Base-by-base conservation (phyloP, 1,140 invertebrate genomes). In the Chlorops oryzae region DNA sequence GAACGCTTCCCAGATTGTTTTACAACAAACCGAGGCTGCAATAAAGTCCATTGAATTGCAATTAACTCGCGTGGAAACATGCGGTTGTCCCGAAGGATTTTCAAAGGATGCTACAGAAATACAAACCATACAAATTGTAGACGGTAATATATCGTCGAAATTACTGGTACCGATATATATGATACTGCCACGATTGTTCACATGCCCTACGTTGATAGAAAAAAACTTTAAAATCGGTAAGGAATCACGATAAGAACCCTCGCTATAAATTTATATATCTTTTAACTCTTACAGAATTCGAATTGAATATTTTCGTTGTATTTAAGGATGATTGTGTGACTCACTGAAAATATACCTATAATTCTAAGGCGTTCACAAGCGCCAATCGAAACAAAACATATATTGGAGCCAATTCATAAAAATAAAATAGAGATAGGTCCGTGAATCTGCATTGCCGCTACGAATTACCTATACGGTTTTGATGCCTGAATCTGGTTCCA, bases 111-210 rank as follows among this genome's bases (percentile, higher is more conserved):
- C 92, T 3, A 97, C 94, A 3, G 95, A 98, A 79, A 93, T 98
- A 58, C 94, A 96, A 77, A 97, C 95, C 70, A 95, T 97, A 71
- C 94, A 98, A 79, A 88, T 98, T 54, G 92, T 90, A 2, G 92
- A 94, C 70, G 94, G 94, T 20, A 90, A 96, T 75, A 82, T 95
- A 38, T 79, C 81, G 40, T 81, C 85, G 49, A 85, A 84, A 47
- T 74, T 95, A 10, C 75, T 84, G 38, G 86, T 98, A 63, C 93
- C 94, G 18, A 90, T 98, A 69, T 86, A 92, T 73, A 96, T 97
- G 92, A 82, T 97, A 56, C 90, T 98, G 73, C 95, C 95, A 44
- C 75, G 94, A 40, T 75, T 97, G 15, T 98, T 98, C 74, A 95
- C 93, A 2, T 97, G 94, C 73, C 92, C 93, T 12, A 93, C 93